Evolutionary conservation across 2,888 invertebrate species (phyloP).

Genomic region (Gasteruption jaculator): DNA sequence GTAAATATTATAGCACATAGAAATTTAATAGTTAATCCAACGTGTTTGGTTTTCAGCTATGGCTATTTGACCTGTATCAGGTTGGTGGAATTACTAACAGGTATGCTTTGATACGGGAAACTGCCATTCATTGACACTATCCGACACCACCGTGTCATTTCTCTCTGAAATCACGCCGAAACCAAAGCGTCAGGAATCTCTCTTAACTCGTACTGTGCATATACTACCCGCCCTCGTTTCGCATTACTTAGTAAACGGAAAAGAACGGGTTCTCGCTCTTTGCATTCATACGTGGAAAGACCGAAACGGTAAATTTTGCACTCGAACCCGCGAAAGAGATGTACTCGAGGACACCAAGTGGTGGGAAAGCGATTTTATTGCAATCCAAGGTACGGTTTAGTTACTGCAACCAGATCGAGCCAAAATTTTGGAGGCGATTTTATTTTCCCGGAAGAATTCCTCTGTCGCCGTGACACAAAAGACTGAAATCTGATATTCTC

Average conservation of each 20-base stretch:
- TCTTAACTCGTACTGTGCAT: slow-evolving; percentile 22
- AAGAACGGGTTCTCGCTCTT: too few species aligned
- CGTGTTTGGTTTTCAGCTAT: too few species aligned
- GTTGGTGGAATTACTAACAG: slow-evolving; percentile 18
- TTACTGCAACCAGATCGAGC: neutral
- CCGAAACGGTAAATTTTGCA: slow-evolving; percentile 4
- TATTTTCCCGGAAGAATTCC: neutral
- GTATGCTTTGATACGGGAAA: slow-evolving; percentile 38
- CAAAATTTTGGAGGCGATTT: neutral
- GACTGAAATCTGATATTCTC: too few species aligned
- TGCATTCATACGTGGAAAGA: neutral
- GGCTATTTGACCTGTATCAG: slow-evolving; percentile 13
- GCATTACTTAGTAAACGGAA: too few species aligned
- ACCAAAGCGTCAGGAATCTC: slow-evolving; percentile 25
- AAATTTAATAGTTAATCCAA: too few species aligned
- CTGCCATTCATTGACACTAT: slow-evolving; percentile 35
- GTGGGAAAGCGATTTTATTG: neutral
- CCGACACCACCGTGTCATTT: slow-evolving; percentile 34
- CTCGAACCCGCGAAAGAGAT: slow-evolving; percentile 6
- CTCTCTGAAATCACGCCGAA: slow-evolving; percentile 26
- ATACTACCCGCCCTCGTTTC: neutral
- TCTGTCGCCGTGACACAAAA: too few species aligned
- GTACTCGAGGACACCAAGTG: neutral
- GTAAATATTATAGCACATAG: too few species aligned
- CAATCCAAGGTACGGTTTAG: slow-evolving; percentile 2